Percentiles rank a stretch among this genome's conserved stretches.
These are phyloP conservation scores for Phlogophora meticulosa DNA, from an alignment of 2,888 invertebrate species.

Conservation along the genomic window DNA sequence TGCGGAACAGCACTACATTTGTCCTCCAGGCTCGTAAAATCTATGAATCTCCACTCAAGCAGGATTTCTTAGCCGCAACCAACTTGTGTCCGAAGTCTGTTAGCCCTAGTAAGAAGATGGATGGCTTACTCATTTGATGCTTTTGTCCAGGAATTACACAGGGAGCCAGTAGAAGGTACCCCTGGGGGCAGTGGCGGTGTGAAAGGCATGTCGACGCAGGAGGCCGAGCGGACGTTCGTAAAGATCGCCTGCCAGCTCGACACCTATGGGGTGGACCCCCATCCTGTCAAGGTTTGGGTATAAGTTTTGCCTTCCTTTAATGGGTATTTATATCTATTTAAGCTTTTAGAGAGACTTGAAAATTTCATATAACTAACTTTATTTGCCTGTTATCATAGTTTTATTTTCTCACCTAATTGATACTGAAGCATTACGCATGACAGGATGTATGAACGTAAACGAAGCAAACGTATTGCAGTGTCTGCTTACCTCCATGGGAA, in stretches of 20 bases:
- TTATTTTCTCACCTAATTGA: too few species aligned
- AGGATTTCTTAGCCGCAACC: not conserved
- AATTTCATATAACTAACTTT: not conserved
- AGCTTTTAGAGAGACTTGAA: constrained; percentile 13
- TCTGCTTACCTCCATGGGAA: too few species aligned
- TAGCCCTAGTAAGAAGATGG: too few species aligned
- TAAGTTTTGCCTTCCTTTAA: constrained; percentile 61
- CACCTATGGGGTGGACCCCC: constrained; percentile 99
- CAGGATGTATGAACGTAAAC: too few species aligned
- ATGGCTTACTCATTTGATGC: not conserved
- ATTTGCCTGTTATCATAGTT: not conserved
- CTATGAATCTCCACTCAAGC: too few species aligned
- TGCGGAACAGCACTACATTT: too few species aligned
- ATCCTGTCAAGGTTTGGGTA: constrained; percentile 96
- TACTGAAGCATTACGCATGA: too few species aligned
- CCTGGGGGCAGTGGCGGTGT: constrained; percentile 91
- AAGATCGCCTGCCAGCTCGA: constrained; percentile 97
- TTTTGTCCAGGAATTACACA: constrained; percentile 80
- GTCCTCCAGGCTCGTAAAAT: too few species aligned
- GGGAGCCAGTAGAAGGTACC: constrained; percentile 95
- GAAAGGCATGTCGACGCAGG: constrained; percentile 96
- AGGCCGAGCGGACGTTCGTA: constrained; percentile 97
- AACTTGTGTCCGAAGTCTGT: not conserved
- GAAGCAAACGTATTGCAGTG: too few species aligned
- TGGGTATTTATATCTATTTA: constrained; percentile 41